phyloP scores from a whole-genome alignment of 2,113 vertebrate genomes.

The Megaceryle torquata region DNA sequence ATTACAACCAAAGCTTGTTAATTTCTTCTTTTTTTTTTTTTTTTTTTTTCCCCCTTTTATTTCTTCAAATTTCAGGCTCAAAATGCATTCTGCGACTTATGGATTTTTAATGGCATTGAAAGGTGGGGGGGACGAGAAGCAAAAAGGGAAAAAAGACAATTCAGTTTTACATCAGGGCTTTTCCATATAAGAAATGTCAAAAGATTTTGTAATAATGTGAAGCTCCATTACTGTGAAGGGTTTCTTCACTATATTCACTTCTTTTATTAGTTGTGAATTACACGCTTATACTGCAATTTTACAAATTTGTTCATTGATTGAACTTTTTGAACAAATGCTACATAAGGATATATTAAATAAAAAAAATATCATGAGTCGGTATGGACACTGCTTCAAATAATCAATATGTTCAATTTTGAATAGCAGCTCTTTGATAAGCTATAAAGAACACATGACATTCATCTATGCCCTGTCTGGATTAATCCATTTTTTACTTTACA shows the following conservation, averaged over 20 bases:
- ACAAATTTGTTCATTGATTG: background rate
- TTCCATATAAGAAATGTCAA: background rate
- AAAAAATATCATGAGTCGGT: background rate
- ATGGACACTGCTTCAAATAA: background rate
- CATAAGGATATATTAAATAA: background rate
- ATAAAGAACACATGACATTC: background rate
- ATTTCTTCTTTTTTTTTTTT: background rate
- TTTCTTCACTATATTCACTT: background rate
- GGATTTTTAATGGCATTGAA: background rate
- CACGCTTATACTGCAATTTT: background rate
- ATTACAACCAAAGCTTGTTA: conserved; percentile 6
- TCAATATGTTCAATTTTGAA: background rate
- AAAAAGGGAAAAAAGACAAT: background rate
- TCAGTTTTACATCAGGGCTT: background rate
- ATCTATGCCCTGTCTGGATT: background rate
- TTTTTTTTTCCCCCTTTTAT: conserved; percentile 12
- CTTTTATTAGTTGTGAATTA: background rate
- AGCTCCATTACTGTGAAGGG: background rate
- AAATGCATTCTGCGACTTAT: background rate
- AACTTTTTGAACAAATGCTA: background rate
- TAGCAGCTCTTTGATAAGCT: background rate
- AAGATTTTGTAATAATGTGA: background rate
- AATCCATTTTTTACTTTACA: background rate
- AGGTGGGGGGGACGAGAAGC: background rate
- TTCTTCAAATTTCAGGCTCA: background rate